Evolutionary conservation across 2,888 invertebrate genomes (phyloP).

Genomic region (Petrolisthes cinctipes): DNA sequence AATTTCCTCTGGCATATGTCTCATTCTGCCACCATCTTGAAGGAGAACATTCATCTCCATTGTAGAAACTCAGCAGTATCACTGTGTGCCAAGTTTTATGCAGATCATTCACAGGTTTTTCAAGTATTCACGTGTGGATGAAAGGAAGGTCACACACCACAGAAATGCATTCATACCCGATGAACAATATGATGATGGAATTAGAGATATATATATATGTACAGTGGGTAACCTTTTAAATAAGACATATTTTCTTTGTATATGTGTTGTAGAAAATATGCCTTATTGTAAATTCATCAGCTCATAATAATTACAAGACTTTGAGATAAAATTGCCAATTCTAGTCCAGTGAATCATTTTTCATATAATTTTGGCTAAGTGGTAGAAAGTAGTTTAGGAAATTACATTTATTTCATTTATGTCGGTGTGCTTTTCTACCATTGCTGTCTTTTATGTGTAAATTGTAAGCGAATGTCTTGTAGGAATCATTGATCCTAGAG

Average conservation of each 20-base stretch:
- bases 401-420: slow-evolving; percentile 45
- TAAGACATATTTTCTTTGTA: slow-evolving; percentile 37
- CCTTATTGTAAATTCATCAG: slow-evolving; percentile 27
- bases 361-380: slow-evolving; percentile 53
- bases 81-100: slow-evolving; percentile 50
- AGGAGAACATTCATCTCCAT: slow-evolving; percentile 5
- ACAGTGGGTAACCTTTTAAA: not conserved
- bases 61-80: slow-evolving; percentile 42
- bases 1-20: not conserved
- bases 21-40: slow-evolving; percentile 9
- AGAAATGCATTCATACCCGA: slow-evolving; percentile 9
- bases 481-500: slow-evolving; percentile 41
- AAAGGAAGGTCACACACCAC: slow-evolving; percentile 31
- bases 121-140: slow-evolving; percentile 12
- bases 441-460: slow-evolving; percentile 58
- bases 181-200: slow-evolving; percentile 13
- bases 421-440: slow-evolving; percentile 62
- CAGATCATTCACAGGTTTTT: slow-evolving; percentile 20
- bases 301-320: slow-evolving; percentile 22
- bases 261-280: slow-evolving; percentile 25
- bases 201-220: slow-evolving; percentile 9
- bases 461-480: slow-evolving; percentile 46
- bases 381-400: slow-evolving; percentile 52
- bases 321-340: slow-evolving; percentile 46
- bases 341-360: slow-evolving; percentile 53